Conservation (phyloP, 2,797 vertebrate genomes). For the Ambastaia sidthimunki region DNA sequence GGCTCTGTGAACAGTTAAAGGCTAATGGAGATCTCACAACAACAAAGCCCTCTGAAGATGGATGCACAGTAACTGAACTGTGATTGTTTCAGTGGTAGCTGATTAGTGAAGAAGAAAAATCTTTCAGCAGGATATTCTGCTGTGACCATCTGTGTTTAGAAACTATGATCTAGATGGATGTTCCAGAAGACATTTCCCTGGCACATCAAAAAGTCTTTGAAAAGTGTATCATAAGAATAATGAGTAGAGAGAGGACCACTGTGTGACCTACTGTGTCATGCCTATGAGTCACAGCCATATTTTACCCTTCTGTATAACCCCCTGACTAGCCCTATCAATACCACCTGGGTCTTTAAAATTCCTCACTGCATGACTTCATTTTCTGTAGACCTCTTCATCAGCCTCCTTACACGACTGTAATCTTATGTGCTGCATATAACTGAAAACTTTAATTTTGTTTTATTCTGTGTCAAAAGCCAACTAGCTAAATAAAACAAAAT, state of each 20-base stretch:
- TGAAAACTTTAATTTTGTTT: background rate
- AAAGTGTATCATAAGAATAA: constrained; percentile 41
- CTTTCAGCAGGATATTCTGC: background rate
- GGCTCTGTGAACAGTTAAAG: constrained; percentile 79
- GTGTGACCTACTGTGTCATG: constrained; percentile 44
- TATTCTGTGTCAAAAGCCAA: background rate
- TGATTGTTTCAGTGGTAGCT: background rate
- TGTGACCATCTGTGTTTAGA: constrained; percentile 17
- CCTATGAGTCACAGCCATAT: constrained; percentile 48
- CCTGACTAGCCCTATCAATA: constrained; percentile 16
- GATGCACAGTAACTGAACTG: background rate
- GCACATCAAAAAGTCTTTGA: constrained; percentile 30
- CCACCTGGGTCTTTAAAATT: constrained; percentile 22
- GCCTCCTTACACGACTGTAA: background rate
- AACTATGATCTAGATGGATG: constrained; percentile 16
- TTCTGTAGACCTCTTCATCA: constrained; percentile 1
- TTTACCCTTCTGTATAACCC: constrained; percentile 40
- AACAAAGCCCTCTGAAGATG: constrained; percentile 15
- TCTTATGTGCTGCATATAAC: background rate
- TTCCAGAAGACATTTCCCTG: constrained; percentile 25
- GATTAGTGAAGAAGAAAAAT: background rate
- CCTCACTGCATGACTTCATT: constrained; percentile 15
- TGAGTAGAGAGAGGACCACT: constrained; percentile 13
- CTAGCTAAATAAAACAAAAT: background rate
- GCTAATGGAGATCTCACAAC: constrained; percentile 32